A percentile compares a stretch with the other conserved stretches of the same genome.
These are phyloP conservation scores for Pteropus alecto DNA, from an alignment of 2,113 vertebrate genomes.

Conservation along the genomic window DNA sequence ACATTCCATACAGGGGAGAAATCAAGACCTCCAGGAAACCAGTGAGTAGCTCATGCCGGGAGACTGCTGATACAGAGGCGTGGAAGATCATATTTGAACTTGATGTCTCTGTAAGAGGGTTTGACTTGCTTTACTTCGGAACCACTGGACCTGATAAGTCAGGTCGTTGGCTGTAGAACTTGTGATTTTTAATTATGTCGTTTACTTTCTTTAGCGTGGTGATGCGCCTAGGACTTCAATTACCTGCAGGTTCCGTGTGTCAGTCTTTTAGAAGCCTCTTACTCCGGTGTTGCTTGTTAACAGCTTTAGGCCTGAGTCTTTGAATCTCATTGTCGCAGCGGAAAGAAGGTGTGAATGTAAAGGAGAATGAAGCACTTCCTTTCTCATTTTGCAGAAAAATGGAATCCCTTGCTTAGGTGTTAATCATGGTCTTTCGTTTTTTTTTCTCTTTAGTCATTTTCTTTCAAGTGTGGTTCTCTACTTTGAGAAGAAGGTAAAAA, in stretches of 20 bases:
- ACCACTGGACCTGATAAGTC: background rate
- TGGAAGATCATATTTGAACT: background rate
- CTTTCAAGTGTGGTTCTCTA: conserved; percentile 14
- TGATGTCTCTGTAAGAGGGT: background rate
- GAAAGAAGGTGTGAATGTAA: background rate
- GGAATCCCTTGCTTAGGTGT: conserved; percentile 49
- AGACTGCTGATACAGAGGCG: background rate
- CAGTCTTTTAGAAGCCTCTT: background rate
- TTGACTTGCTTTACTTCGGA: background rate
- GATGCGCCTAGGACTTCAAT: background rate
- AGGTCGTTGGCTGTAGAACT: background rate
- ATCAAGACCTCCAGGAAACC: background rate
- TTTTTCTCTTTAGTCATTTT: conserved; percentile 35
- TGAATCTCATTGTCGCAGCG: background rate
- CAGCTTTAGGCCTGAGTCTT: conserved; percentile 39
- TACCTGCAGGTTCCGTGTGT: background rate
- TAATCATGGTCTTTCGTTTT: conserved; percentile 3
- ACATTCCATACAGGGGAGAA: background rate
- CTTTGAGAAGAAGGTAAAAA: conserved; percentile 29
- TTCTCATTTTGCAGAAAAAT: conserved; percentile 29
- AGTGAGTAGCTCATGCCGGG: background rate
- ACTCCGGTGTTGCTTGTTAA: conserved; percentile 33
- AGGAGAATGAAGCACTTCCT: background rate
- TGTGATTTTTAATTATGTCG: background rate
- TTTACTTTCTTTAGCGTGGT: background rate